A percentile compares a stretch with the other conserved stretches of the same genome.
These are phyloP conservation scores for Capricornis sumatraensis DNA, from an alignment of 2,113 vertebrate genomes.

Conservation along the genomic window DNA sequence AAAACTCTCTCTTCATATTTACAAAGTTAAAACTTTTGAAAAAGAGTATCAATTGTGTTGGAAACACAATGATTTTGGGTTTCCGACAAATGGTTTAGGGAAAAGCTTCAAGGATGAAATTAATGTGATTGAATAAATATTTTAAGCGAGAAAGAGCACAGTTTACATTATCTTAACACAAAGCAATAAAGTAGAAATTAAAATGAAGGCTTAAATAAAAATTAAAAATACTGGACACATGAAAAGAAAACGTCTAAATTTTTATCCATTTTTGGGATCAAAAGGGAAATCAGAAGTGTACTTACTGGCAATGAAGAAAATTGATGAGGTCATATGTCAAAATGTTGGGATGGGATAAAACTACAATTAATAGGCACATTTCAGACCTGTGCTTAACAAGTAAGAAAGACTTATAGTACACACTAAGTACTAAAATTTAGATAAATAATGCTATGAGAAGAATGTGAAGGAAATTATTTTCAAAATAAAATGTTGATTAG, in stretches of 20 bases:
- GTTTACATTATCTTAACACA: slow-evolving; percentile 35
- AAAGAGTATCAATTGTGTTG: neutral
- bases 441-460: neutral
- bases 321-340: neutral
- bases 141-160: neutral
- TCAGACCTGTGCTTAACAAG: neutral
- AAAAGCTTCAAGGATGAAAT: slow-evolving; percentile 39
- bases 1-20: slow-evolving; percentile 18
- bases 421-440: neutral
- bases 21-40: neutral
- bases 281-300: slow-evolving; percentile 40
- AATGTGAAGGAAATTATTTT: neutral
- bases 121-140: slow-evolving; percentile 52
- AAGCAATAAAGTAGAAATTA: slow-evolving; percentile 52
- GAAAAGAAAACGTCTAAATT: slow-evolving; percentile 36
- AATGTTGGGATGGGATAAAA: neutral
- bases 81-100: slow-evolving; percentile 37
- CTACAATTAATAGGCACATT: neutral
- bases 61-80: slow-evolving; percentile 26
- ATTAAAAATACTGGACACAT: neutral
- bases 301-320: slow-evolving; percentile 32
- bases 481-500: neutral
- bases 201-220: slow-evolving; percentile 28
- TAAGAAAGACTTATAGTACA: neutral
- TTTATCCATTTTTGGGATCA: neutral